A percentile compares a stretch with the other conserved stretches of the same genome.
Evolutionary conservation across 2,797 vertebrate genomes (phyloP).

Genomic region (Cirrhinus molitorella): DNA sequence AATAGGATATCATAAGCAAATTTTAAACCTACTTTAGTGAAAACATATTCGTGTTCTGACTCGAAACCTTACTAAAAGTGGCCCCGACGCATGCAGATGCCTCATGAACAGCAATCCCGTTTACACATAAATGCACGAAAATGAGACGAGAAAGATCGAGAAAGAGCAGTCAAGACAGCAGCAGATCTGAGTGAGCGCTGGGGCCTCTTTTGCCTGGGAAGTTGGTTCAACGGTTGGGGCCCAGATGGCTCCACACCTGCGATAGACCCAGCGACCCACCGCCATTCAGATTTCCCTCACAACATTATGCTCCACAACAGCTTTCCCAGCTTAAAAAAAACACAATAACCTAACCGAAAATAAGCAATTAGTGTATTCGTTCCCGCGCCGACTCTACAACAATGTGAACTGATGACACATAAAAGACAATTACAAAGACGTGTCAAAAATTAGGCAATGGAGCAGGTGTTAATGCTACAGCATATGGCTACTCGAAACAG

Average conservation of each 20-base stretch:
- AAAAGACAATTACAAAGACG: slow-evolving; percentile 19
- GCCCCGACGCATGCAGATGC: background rate
- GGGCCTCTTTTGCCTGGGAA: slow-evolving; percentile 65
- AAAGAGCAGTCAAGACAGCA: slow-evolving; percentile 22
- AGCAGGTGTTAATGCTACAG: slow-evolving; percentile 55
- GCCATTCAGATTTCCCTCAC: slow-evolving; percentile 43
- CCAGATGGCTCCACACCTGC: slow-evolving; percentile 81
- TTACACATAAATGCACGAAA: background rate
- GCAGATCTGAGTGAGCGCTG: slow-evolving; percentile 32
- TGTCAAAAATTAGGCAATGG: slow-evolving; percentile 49
- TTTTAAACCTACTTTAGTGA: background rate
- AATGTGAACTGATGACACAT: slow-evolving; percentile 41
- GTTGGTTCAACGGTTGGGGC: slow-evolving; percentile 73
- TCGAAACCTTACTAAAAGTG: background rate
- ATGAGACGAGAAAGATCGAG: slow-evolving; percentile 6
- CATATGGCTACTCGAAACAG: slow-evolving; percentile 61
- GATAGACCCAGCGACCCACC: slow-evolving; percentile 47
- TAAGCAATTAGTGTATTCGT: slow-evolving; percentile 42
- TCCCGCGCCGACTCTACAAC: slow-evolving; percentile 6
- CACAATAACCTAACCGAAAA: slow-evolving; percentile 50
- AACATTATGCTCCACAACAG: slow-evolving; percentile 55
- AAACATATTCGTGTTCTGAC: background rate
- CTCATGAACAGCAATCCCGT: background rate
- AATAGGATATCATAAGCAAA: background rate
- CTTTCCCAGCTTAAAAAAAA: slow-evolving; percentile 42